phyloP scores from a whole-genome alignment of 2,888 invertebrate genomes.

The Cantharis rustica region DNA sequence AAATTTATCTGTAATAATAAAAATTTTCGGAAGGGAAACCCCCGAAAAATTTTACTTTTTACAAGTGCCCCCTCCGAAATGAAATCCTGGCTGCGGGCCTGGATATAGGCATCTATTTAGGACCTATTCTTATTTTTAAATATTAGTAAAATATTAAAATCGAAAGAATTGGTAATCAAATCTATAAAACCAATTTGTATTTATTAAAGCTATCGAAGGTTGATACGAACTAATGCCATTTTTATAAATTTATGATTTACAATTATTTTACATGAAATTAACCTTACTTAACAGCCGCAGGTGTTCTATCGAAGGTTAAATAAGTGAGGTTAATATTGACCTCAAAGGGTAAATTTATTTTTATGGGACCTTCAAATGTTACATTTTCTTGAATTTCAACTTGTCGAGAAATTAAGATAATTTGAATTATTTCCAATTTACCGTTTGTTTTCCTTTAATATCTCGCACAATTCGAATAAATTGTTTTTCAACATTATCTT shows the following conservation, averaged over 20 bases:
- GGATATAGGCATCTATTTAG: too few relatives aligned
- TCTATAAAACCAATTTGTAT: background rate
- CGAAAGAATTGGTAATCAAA: background rate
- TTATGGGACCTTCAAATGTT: background rate
- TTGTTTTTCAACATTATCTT: background rate
- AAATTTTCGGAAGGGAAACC: too few relatives aligned
- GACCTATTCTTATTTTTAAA: too few relatives aligned
- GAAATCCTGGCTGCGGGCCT: too few relatives aligned
- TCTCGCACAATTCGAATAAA: background rate
- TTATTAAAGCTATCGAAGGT: background rate
- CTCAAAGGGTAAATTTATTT: background rate
- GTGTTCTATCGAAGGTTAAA: background rate
- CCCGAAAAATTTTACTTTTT: too few relatives aligned
- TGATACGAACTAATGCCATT: background rate
- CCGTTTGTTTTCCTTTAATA: background rate
- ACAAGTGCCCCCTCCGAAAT: too few relatives aligned
- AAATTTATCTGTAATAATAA: too few relatives aligned
- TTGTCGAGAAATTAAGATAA: background rate
- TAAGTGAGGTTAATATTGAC: background rate
- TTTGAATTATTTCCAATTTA: background rate
- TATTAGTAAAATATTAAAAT: too few relatives aligned
- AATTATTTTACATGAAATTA: background rate
- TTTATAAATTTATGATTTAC: background rate
- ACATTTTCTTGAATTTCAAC: background rate
- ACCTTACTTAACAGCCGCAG: background rate